phyloP scores from a whole-genome alignment of 2,113 vertebrate genomes.

The Trogon surrucura region DNA sequence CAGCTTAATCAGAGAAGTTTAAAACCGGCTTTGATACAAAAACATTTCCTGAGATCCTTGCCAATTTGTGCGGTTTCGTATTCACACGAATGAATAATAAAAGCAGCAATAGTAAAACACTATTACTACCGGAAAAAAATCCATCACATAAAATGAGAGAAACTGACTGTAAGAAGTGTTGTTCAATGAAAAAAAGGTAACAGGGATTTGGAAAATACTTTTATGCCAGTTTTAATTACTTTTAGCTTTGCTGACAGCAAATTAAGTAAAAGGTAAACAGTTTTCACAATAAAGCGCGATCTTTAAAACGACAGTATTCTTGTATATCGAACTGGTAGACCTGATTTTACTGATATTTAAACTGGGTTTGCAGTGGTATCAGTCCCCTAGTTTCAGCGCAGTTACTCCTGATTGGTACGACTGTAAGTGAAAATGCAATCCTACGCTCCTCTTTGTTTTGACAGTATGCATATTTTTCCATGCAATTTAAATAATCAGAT shows the following conservation, averaged over 20 bases:
- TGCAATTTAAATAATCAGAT: conserved; percentile 50
- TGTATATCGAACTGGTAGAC: background rate
- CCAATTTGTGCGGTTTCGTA: background rate
- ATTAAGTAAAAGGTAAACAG: background rate
- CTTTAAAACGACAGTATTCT: background rate
- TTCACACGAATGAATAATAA: background rate
- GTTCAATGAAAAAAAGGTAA: background rate
- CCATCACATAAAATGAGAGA: background rate
- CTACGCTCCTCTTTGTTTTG: background rate
- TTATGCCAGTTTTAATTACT: background rate
- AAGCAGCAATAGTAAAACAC: background rate
- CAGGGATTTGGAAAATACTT: background rate
- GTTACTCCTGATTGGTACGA: background rate
- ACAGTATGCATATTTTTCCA: conserved; percentile 25
- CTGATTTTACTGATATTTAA: conserved; percentile 2
- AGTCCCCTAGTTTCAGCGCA: background rate
- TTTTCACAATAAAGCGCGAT: background rate
- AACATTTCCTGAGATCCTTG: background rate
- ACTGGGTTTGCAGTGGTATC: background rate
- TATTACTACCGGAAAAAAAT: background rate
- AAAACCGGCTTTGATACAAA: background rate
- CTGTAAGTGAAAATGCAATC: background rate
- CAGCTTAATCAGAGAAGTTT: background rate
- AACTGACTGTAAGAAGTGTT: background rate
- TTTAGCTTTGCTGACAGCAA: background rate